A percentile compares a stretch with the other conserved stretches of the same genome.
Evolutionary conservation across 2,888 invertebrate species (phyloP).

Genomic region (Drosophila hamatofila): DNA sequence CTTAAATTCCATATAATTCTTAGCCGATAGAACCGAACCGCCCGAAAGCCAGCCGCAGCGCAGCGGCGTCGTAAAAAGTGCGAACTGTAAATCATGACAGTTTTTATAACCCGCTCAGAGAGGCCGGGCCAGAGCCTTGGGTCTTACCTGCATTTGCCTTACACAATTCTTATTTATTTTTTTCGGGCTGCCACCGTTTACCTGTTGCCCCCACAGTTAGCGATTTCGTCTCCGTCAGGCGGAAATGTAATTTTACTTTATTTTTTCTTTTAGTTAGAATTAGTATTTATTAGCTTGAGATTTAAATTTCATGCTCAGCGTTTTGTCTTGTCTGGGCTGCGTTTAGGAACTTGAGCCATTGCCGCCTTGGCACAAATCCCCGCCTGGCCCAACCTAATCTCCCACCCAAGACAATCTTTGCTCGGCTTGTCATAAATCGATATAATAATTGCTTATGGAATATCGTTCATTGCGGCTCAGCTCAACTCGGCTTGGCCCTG

Average conservation of each 20-base stretch:
- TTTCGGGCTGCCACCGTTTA: constrained; percentile 42
- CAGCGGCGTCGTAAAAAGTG: constrained; percentile 76
- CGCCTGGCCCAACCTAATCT: constrained; percentile 34
- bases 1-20: constrained; percentile 74
- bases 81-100: constrained; percentile 80
- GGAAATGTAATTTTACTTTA: constrained; percentile 59
- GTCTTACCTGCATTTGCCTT: constrained; percentile 40
- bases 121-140: constrained; percentile 11
- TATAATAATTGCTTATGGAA: constrained; percentile 75
- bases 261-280: constrained; percentile 38
- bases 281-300: constrained; percentile 56
- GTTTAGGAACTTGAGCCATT: constrained; percentile 43
- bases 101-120: constrained; percentile 67
- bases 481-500: constrained; percentile 23
- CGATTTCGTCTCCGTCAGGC: constrained; percentile 36
- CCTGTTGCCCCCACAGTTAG: constrained; percentile 44
- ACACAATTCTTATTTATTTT: constrained; percentile 22
- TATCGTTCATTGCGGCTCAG: constrained; percentile 58
- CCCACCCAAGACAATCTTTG: constrained; percentile 31
- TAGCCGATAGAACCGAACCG: constrained; percentile 60
- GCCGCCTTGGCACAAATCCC: constrained; percentile 52
- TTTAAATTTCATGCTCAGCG: constrained; percentile 40
- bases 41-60: constrained; percentile 9
- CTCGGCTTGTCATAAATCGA: constrained; percentile 57
- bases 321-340: constrained; percentile 19